phyloP scores from a whole-genome alignment of 2,888 invertebrate species.

The Allophyes oxyacanthae region DNA sequence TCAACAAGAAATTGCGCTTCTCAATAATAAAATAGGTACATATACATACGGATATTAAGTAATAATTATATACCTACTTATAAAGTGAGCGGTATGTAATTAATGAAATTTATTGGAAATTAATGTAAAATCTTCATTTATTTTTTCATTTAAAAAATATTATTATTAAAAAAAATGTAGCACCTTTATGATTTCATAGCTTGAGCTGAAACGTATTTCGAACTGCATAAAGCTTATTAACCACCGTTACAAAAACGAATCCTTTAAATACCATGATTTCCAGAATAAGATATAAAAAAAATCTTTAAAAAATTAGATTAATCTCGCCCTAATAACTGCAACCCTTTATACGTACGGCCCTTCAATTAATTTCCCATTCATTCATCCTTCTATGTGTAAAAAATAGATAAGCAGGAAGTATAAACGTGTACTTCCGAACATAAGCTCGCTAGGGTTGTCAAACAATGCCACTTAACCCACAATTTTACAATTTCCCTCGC shows the following conservation, averaged over 20 bases:
- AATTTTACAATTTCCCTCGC: constrained; percentile 59
- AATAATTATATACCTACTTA: constrained; percentile 11
- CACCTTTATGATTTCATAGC: constrained; percentile 8
- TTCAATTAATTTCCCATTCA: constrained; percentile 86
- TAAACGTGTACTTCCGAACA: constrained; percentile 66
- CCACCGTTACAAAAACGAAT: constrained; percentile 8
- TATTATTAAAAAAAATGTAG: background rate
- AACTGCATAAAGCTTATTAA: no score
- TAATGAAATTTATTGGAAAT: constrained; percentile 9
- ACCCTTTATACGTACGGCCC: constrained; percentile 75
- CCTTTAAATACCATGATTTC: constrained; percentile 18
- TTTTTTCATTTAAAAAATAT: no score
- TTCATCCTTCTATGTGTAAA: constrained; percentile 73
- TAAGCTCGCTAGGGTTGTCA: constrained; percentile 69
- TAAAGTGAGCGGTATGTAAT: constrained; percentile 12
- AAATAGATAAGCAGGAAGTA: constrained; percentile 79
- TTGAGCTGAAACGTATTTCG: no score
- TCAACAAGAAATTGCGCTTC: constrained; percentile 26
- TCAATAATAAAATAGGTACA: constrained; percentile 10
- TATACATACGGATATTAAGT: background rate
- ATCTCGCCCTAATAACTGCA: constrained; percentile 67
- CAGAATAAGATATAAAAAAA: background rate
- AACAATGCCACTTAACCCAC: constrained; percentile 70
- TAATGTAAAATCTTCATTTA: background rate
- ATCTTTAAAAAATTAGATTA: constrained; percentile 47